Conservation (phyloP, 2,797 vertebrate genomes). For the Tauraco hartlaubi region DNA sequence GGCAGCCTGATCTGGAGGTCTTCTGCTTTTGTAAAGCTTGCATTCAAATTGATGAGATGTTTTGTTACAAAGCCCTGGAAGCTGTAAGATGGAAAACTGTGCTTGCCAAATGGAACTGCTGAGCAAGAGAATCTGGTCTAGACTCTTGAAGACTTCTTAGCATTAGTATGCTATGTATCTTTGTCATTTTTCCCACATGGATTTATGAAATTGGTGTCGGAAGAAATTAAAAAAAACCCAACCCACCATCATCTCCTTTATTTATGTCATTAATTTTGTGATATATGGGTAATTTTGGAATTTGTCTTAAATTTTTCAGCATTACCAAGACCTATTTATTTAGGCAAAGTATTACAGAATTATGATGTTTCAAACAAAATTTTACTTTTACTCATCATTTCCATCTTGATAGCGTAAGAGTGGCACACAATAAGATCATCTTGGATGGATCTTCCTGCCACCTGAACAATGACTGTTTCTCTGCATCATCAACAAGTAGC, state of each 20-base stretch:
- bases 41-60: not conserved
- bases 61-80: not conserved
- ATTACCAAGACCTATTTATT: not conserved
- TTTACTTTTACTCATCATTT: not conserved
- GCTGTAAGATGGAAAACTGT: not conserved
- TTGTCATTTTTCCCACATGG: not conserved
- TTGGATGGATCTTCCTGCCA: not conserved
- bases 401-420: not conserved
- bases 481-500: not conserved
- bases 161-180: not conserved
- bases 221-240: not conserved
- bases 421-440: not conserved
- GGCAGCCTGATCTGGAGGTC: not conserved
- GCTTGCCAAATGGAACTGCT: not conserved
- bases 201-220: not conserved
- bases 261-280: not conserved
- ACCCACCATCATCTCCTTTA: accelerated
- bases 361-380: not conserved
- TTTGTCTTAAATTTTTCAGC: not conserved
- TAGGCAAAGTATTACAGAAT: not conserved
- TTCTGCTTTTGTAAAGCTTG: not conserved
- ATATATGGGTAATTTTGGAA: not conserved
- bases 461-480: not conserved
- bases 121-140: not conserved
- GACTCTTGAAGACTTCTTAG: not conserved